These are phyloP conservation scores for Rhagium mordax DNA, from an alignment of 2,888 invertebrate species.

Conservation along the genomic window DNA sequence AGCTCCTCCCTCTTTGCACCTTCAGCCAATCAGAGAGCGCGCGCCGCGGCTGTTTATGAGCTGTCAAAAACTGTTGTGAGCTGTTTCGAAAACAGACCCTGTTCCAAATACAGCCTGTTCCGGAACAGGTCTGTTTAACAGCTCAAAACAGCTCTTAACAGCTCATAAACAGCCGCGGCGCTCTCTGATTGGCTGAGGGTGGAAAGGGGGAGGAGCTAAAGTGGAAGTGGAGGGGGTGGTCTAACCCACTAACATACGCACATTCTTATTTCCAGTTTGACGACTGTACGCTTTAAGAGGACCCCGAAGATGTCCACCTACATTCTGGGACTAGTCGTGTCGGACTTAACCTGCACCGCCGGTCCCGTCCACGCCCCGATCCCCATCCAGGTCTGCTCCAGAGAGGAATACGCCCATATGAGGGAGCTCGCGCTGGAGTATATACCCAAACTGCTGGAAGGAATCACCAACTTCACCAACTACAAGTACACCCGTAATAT, in stretches of 20 bases:
- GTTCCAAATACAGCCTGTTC: too few species aligned
- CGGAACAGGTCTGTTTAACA: too few species aligned
- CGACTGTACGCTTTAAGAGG: neutral
- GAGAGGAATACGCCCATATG: conserved; percentile 69
- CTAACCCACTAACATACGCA: too few species aligned
- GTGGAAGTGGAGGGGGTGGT: neutral
- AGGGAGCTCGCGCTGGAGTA: conserved; percentile 69
- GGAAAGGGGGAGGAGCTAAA: too few species aligned
- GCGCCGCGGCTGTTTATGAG: too few species aligned
- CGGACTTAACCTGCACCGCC: conserved; percentile 49
- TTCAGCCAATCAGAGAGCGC: too few species aligned
- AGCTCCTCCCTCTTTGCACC: too few species aligned
- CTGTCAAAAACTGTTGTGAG: too few species aligned
- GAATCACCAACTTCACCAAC: conserved; percentile 75
- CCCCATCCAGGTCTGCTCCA: conserved; percentile 66
- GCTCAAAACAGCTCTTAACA: too few species aligned
- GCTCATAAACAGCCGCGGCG: too few species aligned
- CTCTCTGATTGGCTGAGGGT: too few species aligned
- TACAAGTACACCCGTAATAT: conserved; percentile 59
- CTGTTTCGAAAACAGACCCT: too few species aligned
- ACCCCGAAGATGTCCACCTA: conserved; percentile 49
- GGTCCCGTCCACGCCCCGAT: neutral
- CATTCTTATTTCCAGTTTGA: conserved; percentile 14
- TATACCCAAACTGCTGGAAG: conserved; percentile 70
- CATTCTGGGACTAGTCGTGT: conserved; percentile 47